Base-by-base conservation (phyloP, 2,888 invertebrate species). In the Rhamphomyia laevipes region DNA sequence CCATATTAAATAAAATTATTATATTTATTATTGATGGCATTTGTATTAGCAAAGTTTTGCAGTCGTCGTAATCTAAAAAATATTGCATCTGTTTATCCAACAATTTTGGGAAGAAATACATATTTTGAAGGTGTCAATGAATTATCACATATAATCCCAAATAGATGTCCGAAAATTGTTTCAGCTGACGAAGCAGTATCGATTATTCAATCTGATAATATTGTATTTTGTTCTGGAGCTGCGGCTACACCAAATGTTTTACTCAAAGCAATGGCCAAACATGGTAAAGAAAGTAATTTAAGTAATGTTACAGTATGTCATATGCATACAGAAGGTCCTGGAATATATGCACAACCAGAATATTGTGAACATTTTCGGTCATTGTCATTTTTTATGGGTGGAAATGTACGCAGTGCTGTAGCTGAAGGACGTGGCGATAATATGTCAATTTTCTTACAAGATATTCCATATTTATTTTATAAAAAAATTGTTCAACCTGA, bases 401-500 rank as follows among this genome's bases (percentile, higher is more conserved):
- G 80, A 1, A 94, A 94, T 68, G 91, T 92, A n/a, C 79, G 95
- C n/a, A 77, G 85, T 62, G 82, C 92, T 0, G 88, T 94, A 0
- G 84, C 84, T 3, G 88, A 87, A 13, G 95, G 95, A 0, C 77
- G 86, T 43, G 91, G 86, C 0, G 95, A 95, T 64, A 82, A 82
- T 55, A 81, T 91, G 56, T 91, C 94, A 3, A 91, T 94, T 59
- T 96, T 95, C 73, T 76, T 96, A 6, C 86, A 87, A 56, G 95
- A 96, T 70, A 95, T 95, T 58, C 95, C 95, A 2, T 75, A 81
- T 56, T 73, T 96, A 51, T 96, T 96, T 74, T 81, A 87, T 61
- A 79, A 81, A 58, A 84, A 86, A 63, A 85, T 92, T 61, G 76
- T 93, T 51, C 75, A 83, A 63, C 87, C 94, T 1, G 88, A 95